A percentile compares a stretch with the other conserved stretches of the same genome.
Evolutionary conservation across 2,797 vertebrate species (phyloP).

Genomic region (Gila robusta): DNA sequence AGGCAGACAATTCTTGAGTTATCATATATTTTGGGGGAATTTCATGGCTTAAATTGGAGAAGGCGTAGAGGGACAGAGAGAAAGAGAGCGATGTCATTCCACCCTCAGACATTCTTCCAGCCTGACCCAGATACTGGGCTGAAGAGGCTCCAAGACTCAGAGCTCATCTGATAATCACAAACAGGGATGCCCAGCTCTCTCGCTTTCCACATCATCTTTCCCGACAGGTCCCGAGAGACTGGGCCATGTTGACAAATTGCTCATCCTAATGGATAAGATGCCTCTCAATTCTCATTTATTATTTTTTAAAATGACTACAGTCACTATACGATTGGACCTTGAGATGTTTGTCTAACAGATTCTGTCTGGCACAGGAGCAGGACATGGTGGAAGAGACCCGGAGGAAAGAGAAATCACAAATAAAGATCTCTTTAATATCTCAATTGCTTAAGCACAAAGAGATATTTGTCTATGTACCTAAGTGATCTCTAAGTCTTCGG

Average conservation of each 20-base stretch:
- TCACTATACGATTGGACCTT: background rate
- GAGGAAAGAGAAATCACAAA: background rate
- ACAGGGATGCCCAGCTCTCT: conserved; percentile 15
- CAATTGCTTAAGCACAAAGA: background rate
- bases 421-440: background rate
- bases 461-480: background rate
- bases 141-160: conserved; percentile 8
- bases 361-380: background rate
- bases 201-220: background rate
- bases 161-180: conserved; percentile 38
- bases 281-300: conserved; percentile 25
- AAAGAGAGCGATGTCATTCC: conserved; percentile 38
- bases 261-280: conserved; percentile 10
- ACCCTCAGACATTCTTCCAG: conserved; percentile 8
- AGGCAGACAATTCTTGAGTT: background rate
- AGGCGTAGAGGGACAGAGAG: conserved; percentile 21
- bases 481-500: background rate
- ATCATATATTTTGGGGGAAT: conserved; percentile 2
- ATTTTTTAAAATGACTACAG: conserved; percentile 29
- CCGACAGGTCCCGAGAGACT: background rate
- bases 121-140: conserved; percentile 43
- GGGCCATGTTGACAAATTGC: conserved; percentile 38
- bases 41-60: conserved; percentile 29
- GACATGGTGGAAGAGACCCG: background rate
- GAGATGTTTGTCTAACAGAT: conserved; percentile 11